Base-by-base conservation (phyloP, 64 coral and sea anemone genomes). In the Actinia equina region DNA sequence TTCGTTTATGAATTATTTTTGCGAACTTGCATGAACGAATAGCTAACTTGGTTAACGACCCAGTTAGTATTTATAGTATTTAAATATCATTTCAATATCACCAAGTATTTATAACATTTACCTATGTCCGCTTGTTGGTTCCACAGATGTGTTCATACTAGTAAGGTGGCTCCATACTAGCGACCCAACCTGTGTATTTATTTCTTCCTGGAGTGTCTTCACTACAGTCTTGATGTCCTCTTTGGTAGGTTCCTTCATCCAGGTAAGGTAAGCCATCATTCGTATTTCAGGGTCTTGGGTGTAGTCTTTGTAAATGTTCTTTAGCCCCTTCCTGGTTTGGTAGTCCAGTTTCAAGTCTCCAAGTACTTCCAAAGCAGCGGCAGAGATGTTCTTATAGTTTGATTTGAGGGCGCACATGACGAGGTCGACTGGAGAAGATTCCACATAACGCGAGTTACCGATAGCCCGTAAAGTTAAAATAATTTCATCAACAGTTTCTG, bases 101-200 rank as follows among this genome's bases (percentile, higher is more conserved):
- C n/a, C n/a, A 57, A 2, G 55, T 57, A 16, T 57, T 57, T 13
- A 81, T 19, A 44, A 74, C 0, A 37, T 79, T 80, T 82, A 94
- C 93, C 42, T 88, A 17, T 61, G 52, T 20, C 90, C 90, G 7
- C 19, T 77, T 14, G 93, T 88, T 23, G 81, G 86, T 26, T 95
- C 93, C 22, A 91, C 89, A 70, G 93, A 88, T 17, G 84, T 85
- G 17, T 95, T 95, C 70, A 95, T 86, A 52, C 71, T 65, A 8
- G 86, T 95, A 4, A 95, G 86, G 53, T 95, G 93, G 41, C 80
- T 91, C 79, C 55, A 88, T 23, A 95, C 93, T 3, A 95, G 71
- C 19, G 89, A 87, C 2, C 93, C 93, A 52, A 95, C 93, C 56
- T 95, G 93, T n/a, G 89, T 91, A 58, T 91, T 95, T 78, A 95